Evolutionary conservation across 2,888 invertebrate species (phyloP).

Genomic region (Macrosoma leucophasiata): DNA sequence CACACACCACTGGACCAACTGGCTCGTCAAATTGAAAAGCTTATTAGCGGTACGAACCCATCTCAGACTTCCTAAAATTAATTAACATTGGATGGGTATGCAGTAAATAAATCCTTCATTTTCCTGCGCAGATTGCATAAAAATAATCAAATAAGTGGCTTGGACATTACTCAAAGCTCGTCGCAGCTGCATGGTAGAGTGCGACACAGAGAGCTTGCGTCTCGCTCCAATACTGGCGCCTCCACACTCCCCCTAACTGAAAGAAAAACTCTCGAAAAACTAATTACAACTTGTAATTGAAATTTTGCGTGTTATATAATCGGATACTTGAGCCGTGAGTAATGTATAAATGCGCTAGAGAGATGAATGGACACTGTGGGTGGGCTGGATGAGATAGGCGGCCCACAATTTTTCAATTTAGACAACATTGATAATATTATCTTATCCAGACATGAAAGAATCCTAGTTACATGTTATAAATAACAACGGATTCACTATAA

Average conservation of each 20-base stretch:
- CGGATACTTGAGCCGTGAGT: constrained; percentile 76
- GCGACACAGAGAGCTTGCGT: constrained; percentile 32
- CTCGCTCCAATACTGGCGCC: constrained; percentile 45
- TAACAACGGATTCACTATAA: too few species aligned
- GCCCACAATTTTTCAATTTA: constrained; percentile 35
- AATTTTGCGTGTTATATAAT: constrained; percentile 78
- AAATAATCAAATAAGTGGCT: constrained; percentile 74
- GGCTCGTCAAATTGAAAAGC: too few species aligned
- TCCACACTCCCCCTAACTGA: constrained; percentile 65
- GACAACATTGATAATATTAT: constrained; percentile 15
- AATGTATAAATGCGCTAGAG: constrained; percentile 73
- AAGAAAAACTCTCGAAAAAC: constrained; percentile 78
- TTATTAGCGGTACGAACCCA: too few species aligned
- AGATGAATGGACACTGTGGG: constrained; percentile 62
- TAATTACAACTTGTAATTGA: constrained; percentile 78
- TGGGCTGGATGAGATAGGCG: constrained; percentile 48
- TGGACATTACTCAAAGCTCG: constrained; percentile 67
- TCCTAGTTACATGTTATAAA: too few species aligned
- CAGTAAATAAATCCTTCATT: constrained; percentile 66
- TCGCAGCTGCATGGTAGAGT: constrained; percentile 45
- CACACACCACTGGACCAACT: too few species aligned
- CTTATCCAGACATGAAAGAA: too few species aligned
- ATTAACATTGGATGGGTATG: constrained; percentile 58
- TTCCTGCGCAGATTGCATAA: constrained; percentile 70
- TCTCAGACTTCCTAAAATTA: constrained; percentile 45